Conservation (phyloP, 1,140 invertebrate species). For the Bombus sibiricus region DNA sequence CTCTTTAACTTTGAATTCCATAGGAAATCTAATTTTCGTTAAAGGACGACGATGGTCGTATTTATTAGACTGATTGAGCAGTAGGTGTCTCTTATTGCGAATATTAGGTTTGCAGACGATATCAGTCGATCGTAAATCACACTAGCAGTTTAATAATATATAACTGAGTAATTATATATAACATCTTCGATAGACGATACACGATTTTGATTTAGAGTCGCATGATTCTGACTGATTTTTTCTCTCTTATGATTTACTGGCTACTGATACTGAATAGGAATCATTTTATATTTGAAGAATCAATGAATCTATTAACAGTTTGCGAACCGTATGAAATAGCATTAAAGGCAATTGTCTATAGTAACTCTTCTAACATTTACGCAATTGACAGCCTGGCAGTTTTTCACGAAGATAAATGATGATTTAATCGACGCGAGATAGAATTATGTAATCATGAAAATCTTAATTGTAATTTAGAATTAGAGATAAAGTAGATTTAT, state of each 20-base stretch:
- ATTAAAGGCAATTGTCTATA: slow-evolving; percentile 36
- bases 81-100: not conserved
- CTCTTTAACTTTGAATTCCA: not conserved
- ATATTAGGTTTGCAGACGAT: not conserved
- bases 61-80: not conserved
- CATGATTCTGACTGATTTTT: not conserved
- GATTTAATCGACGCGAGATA: slow-evolving; percentile 3
- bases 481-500: not conserved
- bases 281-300: slow-evolving; percentile 18
- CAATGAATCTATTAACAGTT: slow-evolving; percentile 37
- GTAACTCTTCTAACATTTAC: not conserved
- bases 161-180: not conserved
- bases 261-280: not conserved
- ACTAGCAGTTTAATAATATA: not conserved
- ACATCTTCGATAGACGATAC: not conserved
- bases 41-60: not conserved
- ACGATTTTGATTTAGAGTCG: not conserved
- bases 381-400: not conserved
- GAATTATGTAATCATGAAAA: not conserved
- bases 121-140: not conserved
- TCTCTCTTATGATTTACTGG: not conserved
- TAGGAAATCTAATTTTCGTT: not conserved
- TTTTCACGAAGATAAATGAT: slow-evolving; percentile 27
- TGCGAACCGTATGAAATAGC: not conserved
- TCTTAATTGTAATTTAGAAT: not conserved